Evolutionary conservation across 2,888 invertebrate genomes (phyloP).

Genomic region (Apamea epomidion): DNA sequence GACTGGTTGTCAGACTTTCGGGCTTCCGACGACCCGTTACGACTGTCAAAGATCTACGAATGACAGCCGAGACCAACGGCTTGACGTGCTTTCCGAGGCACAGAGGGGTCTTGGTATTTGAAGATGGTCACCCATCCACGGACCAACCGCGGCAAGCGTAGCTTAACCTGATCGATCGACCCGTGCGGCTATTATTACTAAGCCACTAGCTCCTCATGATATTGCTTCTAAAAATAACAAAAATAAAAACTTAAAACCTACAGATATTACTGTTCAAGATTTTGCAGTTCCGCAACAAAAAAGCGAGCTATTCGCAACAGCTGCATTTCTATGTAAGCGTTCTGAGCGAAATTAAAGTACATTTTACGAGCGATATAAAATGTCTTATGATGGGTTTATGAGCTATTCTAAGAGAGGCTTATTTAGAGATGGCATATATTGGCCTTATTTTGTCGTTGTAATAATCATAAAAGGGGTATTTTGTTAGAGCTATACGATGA

Average conservation of each 20-base stretch:
- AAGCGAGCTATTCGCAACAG: conserved; percentile 18
- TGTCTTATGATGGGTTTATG: conserved; percentile 33
- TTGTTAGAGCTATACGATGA: neutral
- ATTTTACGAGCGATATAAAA: conserved; percentile 44
- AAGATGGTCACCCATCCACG: too few species aligned
- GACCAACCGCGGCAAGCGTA: too few species aligned
- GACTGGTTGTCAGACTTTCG: too few species aligned
- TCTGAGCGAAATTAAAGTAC: conserved; percentile 40
- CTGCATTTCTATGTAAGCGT: conserved; percentile 39
- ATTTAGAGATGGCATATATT: conserved; percentile 18
- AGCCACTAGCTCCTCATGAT: too few species aligned
- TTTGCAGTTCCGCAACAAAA: conserved; percentile 8
- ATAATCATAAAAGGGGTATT: conserved; percentile 22
- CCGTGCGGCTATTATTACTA: too few species aligned
- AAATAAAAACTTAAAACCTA: neutral
- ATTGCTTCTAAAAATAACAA: too few species aligned
- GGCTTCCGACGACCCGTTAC: too few species aligned
- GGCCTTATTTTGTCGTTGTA: neutral
- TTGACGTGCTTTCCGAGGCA: too few species aligned
- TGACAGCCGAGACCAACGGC: too few species aligned
- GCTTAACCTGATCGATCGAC: too few species aligned
- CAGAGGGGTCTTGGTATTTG: too few species aligned
- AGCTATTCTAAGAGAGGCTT: conserved; percentile 21
- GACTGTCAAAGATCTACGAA: too few species aligned
- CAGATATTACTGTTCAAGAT: neutral